Percentiles rank a stretch among this genome's conserved stretches.
Evolutionary conservation across 2,797 vertebrate species (phyloP).

Genomic region (Margarornis squamiger): DNA sequence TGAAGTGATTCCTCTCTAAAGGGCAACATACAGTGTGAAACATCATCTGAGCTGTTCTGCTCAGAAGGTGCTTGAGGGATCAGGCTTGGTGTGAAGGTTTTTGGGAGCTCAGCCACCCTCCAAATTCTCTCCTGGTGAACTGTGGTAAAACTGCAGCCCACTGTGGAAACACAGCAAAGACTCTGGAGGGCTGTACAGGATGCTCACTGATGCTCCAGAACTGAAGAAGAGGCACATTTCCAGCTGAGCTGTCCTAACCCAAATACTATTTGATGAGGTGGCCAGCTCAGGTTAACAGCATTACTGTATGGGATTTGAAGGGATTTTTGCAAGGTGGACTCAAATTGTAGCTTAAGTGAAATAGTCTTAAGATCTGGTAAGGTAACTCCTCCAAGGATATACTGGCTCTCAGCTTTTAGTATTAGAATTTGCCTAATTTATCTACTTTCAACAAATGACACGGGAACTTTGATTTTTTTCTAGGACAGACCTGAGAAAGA

Average conservation of each 20-base stretch:
- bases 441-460: background rate
- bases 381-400: background rate
- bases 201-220: background rate
- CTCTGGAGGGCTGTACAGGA: background rate
- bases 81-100: background rate
- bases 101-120: background rate
- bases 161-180: background rate
- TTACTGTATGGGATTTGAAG: background rate
- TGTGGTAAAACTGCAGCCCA: background rate
- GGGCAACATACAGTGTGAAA: background rate
- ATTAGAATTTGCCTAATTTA: background rate
- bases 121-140: background rate
- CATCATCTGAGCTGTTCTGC: background rate
- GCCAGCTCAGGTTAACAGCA: conserved; percentile 6
- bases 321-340: conserved; percentile 18
- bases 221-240: background rate
- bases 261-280: background rate
- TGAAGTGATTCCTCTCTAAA: background rate
- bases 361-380: background rate
- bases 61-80: background rate
- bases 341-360: background rate
- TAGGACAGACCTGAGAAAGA: background rate
- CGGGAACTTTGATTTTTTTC: background rate
- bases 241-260: background rate
- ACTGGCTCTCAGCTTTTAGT: background rate